Conservation (phyloP, 2,888 invertebrate genomes). For the Theretra japonica region DNA sequence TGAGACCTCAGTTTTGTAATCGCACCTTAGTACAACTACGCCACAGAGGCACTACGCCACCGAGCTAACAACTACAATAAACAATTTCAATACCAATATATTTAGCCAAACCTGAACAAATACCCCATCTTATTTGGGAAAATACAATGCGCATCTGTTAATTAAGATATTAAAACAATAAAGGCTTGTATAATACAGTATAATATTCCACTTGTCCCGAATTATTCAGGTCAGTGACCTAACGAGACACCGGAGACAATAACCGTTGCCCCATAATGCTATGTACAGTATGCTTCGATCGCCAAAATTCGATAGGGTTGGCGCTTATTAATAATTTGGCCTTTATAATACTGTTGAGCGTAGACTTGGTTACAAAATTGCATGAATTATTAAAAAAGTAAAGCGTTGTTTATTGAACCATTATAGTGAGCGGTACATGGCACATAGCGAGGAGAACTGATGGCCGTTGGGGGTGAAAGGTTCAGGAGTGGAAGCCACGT, state of each 20-base stretch:
- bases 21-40: no score
- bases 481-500: no score
- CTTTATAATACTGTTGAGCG: neutral
- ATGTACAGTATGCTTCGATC: slow-evolving; percentile 2
- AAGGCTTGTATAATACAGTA: neutral
- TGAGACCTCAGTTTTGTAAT: no score
- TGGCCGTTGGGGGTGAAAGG: no score
- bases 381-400: no score
- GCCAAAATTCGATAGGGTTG: slow-evolving; percentile 2
- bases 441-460: no score
- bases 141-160: slow-evolving; percentile 19
- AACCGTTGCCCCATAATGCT: neutral
- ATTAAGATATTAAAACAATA: slow-evolving; percentile 18
- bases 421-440: no score
- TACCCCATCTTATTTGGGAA: neutral
- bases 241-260: slow-evolving; percentile 3
- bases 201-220: slow-evolving; percentile 14
- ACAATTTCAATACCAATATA: neutral
- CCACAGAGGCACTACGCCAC: no score
- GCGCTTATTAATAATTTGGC: neutral
- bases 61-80: neutral
- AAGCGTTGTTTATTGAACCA: no score
- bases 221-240: slow-evolving; percentile 7
- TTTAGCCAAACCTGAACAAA: neutral
- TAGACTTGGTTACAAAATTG: no score